Conservation (phyloP, 2,888 invertebrate species). For the Osmoderma eremita region DNA sequence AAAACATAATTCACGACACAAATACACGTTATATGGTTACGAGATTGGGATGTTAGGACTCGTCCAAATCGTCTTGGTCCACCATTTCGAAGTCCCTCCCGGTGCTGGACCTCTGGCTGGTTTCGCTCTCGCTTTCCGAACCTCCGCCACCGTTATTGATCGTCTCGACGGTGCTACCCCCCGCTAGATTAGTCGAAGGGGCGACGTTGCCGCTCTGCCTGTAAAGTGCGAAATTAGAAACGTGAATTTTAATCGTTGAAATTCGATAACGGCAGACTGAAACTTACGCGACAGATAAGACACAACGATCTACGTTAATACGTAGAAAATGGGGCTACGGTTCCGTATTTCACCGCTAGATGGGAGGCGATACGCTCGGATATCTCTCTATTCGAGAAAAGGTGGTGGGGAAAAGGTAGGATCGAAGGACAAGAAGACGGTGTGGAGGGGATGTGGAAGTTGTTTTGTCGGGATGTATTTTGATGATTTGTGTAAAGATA, state of each 20-base stretch:
- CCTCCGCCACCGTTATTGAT: slow-evolving; percentile 59
- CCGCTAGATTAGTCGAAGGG: slow-evolving; percentile 12
- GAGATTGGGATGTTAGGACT: slow-evolving; percentile 47
- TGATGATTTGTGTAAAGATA: too few species aligned
- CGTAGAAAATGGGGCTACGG: too few species aligned
- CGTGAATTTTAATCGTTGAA: slow-evolving; percentile 11
- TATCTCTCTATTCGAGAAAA: too few species aligned
- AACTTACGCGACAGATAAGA: slow-evolving; percentile 29
- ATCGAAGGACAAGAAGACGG: too few species aligned
- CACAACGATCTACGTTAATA: too few species aligned
- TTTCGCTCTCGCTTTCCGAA: slow-evolving; percentile 85
- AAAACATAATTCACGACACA: too few species aligned
- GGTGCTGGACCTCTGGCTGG: slow-evolving; percentile 82
- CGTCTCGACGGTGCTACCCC: slow-evolving; percentile 41
- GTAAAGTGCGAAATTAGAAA: slow-evolving; percentile 18
- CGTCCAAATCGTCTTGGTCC: slow-evolving; percentile 74
- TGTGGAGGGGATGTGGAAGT: too few species aligned
- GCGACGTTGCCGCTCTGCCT: slow-evolving; percentile 38
- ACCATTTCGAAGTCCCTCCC: slow-evolving; percentile 91
- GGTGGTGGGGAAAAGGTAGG: too few species aligned
- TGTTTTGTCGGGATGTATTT: too few species aligned
- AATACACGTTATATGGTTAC: neutral
- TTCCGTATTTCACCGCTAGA: too few species aligned
- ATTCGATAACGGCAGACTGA: neutral
- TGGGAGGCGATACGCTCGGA: too few species aligned